Percentiles rank a stretch among this genome's conserved stretches.
Conservation (phyloP, 2,113 vertebrate species). For the Corythoichthys intestinalis region DNA sequence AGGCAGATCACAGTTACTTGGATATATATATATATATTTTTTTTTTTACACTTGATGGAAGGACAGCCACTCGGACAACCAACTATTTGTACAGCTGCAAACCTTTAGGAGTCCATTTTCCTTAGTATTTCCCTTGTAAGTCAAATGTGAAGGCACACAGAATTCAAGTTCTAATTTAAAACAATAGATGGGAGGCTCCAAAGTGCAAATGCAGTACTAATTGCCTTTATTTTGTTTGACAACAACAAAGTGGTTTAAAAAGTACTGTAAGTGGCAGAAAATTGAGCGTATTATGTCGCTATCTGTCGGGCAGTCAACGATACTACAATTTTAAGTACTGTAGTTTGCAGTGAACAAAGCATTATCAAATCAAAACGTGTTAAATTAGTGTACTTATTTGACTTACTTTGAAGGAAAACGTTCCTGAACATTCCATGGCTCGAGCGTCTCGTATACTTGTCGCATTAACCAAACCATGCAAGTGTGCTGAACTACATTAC, state of each 20-base stretch:
- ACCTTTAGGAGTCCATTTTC: neutral
- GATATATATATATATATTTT: neutral
- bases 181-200: neutral
- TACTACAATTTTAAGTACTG: constrained; percentile 6
- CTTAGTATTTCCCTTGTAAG: neutral
- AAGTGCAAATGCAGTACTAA: neutral
- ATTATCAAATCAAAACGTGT: neutral
- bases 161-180: neutral
- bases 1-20: neutral
- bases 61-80: neutral
- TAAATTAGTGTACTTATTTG: neutral
- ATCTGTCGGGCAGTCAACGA: constrained; percentile 21
- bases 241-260: neutral
- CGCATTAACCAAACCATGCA: neutral
- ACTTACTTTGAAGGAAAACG: neutral
- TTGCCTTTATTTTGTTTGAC: neutral
- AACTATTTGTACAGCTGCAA: neutral
- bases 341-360: neutral
- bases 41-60: neutral
- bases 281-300: constrained; percentile 32
- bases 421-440: neutral
- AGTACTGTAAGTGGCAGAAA: neutral
- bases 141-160: neutral
- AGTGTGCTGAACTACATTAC: no score
- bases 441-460: neutral